These are phyloP conservation scores for Chlorospingus flavigularis DNA, from an alignment of 2,797 vertebrate species.

Conservation along the genomic window DNA sequence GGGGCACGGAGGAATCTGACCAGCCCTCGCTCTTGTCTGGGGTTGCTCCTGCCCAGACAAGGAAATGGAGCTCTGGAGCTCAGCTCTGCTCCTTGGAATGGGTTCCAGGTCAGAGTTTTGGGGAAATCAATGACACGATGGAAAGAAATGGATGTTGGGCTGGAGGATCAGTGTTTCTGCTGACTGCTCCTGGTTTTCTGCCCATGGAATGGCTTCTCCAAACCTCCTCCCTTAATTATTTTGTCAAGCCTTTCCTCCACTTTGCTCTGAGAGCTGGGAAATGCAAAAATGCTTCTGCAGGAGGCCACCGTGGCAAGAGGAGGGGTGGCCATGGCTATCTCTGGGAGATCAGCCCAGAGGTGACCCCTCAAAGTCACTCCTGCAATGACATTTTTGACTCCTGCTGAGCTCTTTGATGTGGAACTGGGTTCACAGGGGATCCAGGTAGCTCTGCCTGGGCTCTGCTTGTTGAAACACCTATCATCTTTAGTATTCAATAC, in stretches of 20 bases:
- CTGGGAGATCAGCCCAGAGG: neutral
- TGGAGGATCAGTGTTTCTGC: neutral
- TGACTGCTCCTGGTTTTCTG: neutral
- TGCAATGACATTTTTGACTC: neutral
- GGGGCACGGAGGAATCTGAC: neutral
- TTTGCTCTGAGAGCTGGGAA: neutral
- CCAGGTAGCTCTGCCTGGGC: neutral
- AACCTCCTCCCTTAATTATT: neutral
- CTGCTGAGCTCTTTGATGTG: neutral
- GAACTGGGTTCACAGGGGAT: neutral
- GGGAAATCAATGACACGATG: neutral
- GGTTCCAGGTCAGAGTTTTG: neutral
- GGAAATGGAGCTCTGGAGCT: neutral
- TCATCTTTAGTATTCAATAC: neutral
- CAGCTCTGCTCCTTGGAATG: neutral
- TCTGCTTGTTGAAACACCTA: neutral
- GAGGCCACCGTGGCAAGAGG: neutral
- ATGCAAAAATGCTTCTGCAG: neutral
- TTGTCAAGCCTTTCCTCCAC: neutral
- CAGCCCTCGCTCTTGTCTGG: neutral
- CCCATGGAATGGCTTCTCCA: neutral
- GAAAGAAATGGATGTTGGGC: neutral
- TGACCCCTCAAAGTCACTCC: neutral
- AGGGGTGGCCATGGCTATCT: neutral
- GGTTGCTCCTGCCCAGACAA: neutral